Conservation (phyloP, 2,797 vertebrate genomes). For the Leptodactylus fallax region DNA sequence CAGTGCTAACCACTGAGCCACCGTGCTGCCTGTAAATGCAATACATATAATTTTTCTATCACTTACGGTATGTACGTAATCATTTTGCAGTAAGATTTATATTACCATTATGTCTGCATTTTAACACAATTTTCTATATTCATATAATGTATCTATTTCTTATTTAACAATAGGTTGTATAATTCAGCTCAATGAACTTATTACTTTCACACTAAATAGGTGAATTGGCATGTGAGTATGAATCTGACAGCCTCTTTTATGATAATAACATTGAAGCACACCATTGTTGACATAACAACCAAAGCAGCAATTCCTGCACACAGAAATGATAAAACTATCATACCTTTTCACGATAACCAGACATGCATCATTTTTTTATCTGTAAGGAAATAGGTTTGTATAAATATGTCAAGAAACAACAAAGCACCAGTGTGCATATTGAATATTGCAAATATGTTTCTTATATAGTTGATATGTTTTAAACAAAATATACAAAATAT, state of each 20-base stretch:
- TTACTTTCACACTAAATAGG: constrained; percentile 29
- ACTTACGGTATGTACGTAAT: no score
- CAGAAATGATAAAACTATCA: constrained; percentile 36
- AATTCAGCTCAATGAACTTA: constrained; percentile 1
- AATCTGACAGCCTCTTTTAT: constrained; percentile 35
- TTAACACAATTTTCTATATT: no score
- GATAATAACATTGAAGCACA: constrained; percentile 55
- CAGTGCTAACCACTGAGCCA: no score
- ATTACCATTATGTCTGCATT: not conserved
- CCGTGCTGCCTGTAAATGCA: no score
- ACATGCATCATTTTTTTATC: no score
- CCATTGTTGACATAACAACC: constrained; percentile 41
- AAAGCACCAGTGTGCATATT: no score
- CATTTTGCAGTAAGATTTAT: not conserved
- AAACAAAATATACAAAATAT: no score
- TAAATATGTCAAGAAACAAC: no score
- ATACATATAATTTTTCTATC: no score
- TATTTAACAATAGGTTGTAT: not conserved
- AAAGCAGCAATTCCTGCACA: constrained; percentile 29
- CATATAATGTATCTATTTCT: not conserved
- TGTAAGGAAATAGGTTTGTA: no score
- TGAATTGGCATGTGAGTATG: not conserved
- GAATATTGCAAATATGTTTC: no score
- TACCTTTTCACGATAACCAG: not conserved
- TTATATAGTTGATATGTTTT: no score